phyloP scores from a whole-genome alignment of 2,113 vertebrate species.

The Protobothrops flavoviridis region DNA sequence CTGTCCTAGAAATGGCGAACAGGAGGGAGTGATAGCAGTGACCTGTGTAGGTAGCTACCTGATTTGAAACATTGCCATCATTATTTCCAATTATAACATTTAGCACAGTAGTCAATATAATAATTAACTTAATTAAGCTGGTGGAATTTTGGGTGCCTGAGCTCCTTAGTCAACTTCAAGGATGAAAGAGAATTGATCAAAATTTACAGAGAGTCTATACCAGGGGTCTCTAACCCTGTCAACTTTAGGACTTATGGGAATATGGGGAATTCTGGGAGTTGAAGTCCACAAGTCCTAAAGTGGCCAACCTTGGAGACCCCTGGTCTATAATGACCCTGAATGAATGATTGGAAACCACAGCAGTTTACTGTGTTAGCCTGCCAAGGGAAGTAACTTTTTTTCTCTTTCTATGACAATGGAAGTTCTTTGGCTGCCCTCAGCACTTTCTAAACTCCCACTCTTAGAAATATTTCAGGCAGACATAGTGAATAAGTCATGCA shows the following conservation, averaged over 20 bases:
- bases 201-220: background rate
- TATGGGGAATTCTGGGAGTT: no score
- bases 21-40: background rate
- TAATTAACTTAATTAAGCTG: background rate
- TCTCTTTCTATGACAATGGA: background rate
- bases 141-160: background rate
- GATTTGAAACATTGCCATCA: no score
- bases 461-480: background rate
- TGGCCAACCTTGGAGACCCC: no score
- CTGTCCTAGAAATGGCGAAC: background rate
- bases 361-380: background rate
- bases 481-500: background rate
- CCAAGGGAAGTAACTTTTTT: background rate
- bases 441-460: background rate
- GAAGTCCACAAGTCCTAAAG: no score
- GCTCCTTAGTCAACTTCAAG: background rate
- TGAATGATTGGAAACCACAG: background rate
- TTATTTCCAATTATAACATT: background rate
- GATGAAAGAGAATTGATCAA: background rate
- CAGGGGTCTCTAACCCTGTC: no score
- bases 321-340: background rate
- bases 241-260: no score
- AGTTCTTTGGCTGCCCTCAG: background rate
- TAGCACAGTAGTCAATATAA: background rate
- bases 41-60: background rate